These are phyloP conservation scores for Tetragonula carbonaria DNA, from an alignment of 2,888 invertebrate genomes.

Conservation along the genomic window DNA sequence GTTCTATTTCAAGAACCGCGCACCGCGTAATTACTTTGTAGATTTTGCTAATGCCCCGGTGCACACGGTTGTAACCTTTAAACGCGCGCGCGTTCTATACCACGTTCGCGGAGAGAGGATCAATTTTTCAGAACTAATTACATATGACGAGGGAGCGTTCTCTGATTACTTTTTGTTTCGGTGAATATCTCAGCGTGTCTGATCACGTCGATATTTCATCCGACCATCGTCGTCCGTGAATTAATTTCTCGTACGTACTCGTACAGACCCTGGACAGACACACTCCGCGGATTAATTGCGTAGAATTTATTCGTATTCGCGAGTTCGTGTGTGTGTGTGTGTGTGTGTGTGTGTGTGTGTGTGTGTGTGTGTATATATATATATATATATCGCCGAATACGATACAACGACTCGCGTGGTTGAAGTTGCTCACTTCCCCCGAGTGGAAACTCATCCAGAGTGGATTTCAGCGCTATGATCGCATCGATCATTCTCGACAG, in stretches of 20 bases:
- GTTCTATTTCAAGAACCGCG: conserved; percentile 19
- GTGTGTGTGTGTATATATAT: no score
- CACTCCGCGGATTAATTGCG: no score
- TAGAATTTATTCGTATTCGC: no score
- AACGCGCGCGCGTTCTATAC: not conserved
- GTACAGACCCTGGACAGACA: no score
- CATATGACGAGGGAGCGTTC: not conserved
- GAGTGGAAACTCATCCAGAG: not conserved
- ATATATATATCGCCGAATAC: not conserved
- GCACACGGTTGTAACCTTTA: not conserved
- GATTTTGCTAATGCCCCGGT: conserved; percentile 16
- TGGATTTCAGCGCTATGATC: conserved; percentile 7
- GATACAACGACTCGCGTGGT: not conserved
- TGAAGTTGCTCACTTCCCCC: not conserved
- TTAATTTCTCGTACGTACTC: no score
- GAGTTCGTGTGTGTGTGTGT: no score
- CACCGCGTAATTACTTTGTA: conserved; percentile 25
- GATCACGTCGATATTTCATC: no score
- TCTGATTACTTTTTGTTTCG: not conserved
- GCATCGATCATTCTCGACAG: conserved; percentile 15
- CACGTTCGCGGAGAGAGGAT: not conserved
- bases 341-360: no score
- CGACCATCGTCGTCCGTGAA: no score
- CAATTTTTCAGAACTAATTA: not conserved
- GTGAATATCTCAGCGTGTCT: not conserved